A percentile compares a stretch with the other conserved stretches of the same genome.
phyloP scores from a whole-genome alignment of 1,140 invertebrate species.

The Sycobia sp. region DNA sequence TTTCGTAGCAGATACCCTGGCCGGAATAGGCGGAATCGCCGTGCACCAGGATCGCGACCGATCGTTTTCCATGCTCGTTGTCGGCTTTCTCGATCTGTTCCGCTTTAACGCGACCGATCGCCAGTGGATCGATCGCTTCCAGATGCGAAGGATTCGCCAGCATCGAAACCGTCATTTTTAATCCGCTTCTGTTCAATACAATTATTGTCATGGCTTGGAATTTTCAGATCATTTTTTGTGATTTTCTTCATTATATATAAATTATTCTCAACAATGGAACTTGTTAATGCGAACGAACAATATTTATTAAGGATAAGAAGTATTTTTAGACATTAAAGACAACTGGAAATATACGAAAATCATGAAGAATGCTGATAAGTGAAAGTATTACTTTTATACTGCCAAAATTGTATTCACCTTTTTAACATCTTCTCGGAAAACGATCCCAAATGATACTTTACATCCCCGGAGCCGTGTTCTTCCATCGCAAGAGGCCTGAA shows the following conservation, averaged over 20 bases:
- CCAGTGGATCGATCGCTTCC: conserved; percentile 85
- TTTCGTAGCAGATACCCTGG: conserved; percentile 89
- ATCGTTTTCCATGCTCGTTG: conserved; percentile 61
- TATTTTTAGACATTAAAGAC: too few species aligned
- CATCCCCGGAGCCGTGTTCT: conserved; percentile 84
- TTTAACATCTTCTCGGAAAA: conserved; percentile 70
- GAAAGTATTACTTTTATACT: too few species aligned
- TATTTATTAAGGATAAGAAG: too few species aligned
- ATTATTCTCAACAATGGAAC: too few species aligned
- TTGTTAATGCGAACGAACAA: too few species aligned
- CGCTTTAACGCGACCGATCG: conserved; percentile 80
- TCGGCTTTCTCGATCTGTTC: conserved; percentile 87
- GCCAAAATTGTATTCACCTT: conserved; percentile 33
- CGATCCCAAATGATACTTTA: conserved; percentile 93
- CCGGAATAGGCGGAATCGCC: conserved; percentile 90
- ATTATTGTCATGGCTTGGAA: too few species aligned
- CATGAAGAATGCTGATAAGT: too few species aligned
- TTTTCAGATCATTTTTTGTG: too few species aligned
- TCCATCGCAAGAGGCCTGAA: conserved; percentile 64
- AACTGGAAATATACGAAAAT: too few species aligned
- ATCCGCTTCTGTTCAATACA: conserved; percentile 70
- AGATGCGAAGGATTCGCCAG: conserved; percentile 91
- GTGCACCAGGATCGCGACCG: conserved; percentile 79
- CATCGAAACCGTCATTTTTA: conserved; percentile 79
- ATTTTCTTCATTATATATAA: too few species aligned